These are phyloP conservation scores for Coracias cyanogaster DNA, from an alignment of 2,797 vertebrate genomes.

Conservation along the genomic window DNA sequence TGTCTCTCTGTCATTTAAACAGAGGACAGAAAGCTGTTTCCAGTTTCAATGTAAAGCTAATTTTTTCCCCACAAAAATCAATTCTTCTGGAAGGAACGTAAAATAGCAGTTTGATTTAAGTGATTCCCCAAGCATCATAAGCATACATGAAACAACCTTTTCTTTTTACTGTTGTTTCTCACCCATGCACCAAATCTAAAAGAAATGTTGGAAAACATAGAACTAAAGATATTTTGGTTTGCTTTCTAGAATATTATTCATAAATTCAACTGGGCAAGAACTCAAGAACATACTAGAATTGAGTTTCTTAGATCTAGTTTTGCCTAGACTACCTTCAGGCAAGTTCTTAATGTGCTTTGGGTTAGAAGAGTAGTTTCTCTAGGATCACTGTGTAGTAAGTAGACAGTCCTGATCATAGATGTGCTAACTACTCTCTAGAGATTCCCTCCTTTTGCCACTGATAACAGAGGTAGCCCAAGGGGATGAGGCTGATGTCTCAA, in stretches of 20 bases:
- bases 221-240: background rate
- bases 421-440: background rate
- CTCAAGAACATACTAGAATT: background rate
- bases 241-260: background rate
- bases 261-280: background rate
- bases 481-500: background rate
- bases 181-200: background rate
- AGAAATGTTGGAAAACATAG: background rate
- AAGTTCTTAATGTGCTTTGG: background rate
- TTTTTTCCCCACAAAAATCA: background rate
- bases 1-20: background rate
- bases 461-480: background rate
- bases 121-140: background rate
- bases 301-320: background rate
- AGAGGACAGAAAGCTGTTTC: background rate
- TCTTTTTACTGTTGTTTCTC: background rate
- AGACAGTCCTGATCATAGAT: background rate
- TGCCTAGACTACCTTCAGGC: background rate
- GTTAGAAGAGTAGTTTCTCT: background rate
- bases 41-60: background rate
- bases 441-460: background rate
- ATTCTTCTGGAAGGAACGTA: background rate
- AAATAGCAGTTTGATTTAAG: background rate
- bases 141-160: background rate
- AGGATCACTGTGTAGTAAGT: background rate